These are phyloP conservation scores for Addax nasomaculatus DNA, from an alignment of 2,113 vertebrate species.

Conservation along the genomic window DNA sequence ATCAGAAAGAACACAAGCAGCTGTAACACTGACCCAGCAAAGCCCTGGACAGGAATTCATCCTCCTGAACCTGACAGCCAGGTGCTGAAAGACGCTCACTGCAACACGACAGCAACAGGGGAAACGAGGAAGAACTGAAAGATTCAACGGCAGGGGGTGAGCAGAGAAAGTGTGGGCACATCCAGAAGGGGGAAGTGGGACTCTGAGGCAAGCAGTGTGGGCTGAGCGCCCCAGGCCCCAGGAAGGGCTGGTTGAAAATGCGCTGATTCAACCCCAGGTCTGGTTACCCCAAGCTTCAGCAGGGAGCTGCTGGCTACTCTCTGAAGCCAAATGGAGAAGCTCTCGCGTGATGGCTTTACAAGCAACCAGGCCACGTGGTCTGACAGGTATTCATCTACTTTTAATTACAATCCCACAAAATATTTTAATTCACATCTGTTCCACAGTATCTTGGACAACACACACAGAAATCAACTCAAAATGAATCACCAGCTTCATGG, in stretches of 20 bases:
- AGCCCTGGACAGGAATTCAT: neutral
- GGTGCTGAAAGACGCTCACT: neutral
- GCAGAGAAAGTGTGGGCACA: neutral
- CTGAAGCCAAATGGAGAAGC: neutral
- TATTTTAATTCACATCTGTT: neutral
- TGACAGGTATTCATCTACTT: neutral
- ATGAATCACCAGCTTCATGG: neutral
- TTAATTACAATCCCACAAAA: neutral
- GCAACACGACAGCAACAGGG: neutral
- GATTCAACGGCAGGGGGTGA: no score
- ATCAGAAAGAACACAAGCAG: neutral
- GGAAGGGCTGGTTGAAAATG: neutral
- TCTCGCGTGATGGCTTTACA: neutral
- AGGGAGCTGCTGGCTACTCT: neutral
- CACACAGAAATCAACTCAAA: constrained; percentile 25
- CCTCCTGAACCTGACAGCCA: neutral
- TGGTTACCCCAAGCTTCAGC: neutral
- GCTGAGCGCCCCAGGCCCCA: neutral
- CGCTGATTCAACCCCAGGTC: neutral
- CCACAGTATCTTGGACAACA: neutral
- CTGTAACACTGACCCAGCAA: neutral
- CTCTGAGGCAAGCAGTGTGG: neutral
- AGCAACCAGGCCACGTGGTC: neutral
- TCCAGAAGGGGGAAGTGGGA: neutral
- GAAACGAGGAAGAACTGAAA: neutral